These are phyloP conservation scores for Apamea sordens DNA, from an alignment of 2,888 invertebrate species.

Conservation along the genomic window DNA sequence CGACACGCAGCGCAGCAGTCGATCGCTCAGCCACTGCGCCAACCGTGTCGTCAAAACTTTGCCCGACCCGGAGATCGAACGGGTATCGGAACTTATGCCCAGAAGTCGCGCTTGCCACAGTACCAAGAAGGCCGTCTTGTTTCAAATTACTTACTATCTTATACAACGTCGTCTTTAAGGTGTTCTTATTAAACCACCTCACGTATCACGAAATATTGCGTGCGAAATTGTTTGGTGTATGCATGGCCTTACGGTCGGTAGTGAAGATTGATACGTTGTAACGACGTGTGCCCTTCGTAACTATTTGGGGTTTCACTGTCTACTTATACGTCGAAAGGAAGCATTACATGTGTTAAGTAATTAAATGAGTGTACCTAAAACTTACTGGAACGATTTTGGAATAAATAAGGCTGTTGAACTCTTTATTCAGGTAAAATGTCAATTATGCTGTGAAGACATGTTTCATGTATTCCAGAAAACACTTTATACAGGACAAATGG, in stretches of 20 bases:
- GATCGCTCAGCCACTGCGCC: no score
- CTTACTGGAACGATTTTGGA: slow-evolving; percentile 11
- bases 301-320: slow-evolving; percentile 48
- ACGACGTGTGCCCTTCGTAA: slow-evolving; percentile 58
- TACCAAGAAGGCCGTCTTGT: background rate
- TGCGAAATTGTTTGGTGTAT: slow-evolving; percentile 56
- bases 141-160: slow-evolving; percentile 7
- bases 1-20: no score
- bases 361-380: slow-evolving; percentile 7
- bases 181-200: slow-evolving; percentile 40
- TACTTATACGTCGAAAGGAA: slow-evolving; percentile 18
- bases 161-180: slow-evolving; percentile 1
- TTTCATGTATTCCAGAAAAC: background rate
- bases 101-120: no score
- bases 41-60: no score
- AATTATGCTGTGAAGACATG: background rate
- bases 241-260: slow-evolving; percentile 43
- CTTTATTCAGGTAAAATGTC: background rate
- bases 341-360: slow-evolving; percentile 38
- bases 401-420: slow-evolving; percentile 20
- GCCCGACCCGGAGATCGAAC: no score
- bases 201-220: slow-evolving; percentile 64
- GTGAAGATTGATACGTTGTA: slow-evolving; percentile 24
- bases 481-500: background rate
- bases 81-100: no score